A percentile compares a stretch with the other conserved stretches of the same genome.
Conservation (phyloP, 1,140 invertebrate genomes). For the Campoletis sonorensis region DNA sequence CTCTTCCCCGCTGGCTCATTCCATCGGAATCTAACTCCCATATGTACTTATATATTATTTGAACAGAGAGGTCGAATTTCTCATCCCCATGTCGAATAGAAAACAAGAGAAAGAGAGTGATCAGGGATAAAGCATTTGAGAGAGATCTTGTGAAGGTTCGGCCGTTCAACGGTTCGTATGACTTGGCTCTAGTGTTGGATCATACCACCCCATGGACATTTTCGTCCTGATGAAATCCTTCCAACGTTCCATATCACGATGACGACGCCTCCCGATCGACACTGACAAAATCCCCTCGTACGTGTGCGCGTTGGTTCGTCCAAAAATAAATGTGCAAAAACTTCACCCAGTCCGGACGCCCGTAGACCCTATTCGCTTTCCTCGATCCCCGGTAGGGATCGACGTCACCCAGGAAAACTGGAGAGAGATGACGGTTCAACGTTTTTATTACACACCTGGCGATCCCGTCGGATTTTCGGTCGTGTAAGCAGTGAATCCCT, state of each 20-base stretch:
- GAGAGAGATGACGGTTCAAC: slow-evolving; percentile 16
- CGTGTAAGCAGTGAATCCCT: slow-evolving; percentile 9
- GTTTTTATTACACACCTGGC: slow-evolving; percentile 45
- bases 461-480: slow-evolving; percentile 29
- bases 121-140: too few species aligned
- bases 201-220: not conserved
- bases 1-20: not conserved
- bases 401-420: not conserved
- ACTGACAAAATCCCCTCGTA: slow-evolving; percentile 8
- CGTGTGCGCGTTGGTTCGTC: not conserved
- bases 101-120: not conserved
- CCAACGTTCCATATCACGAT: not conserved
- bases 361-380: not conserved
- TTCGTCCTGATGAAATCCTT: slow-evolving; percentile 33
- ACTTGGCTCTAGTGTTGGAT: slow-evolving; percentile 46
- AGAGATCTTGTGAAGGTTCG: slow-evolving; percentile 41
- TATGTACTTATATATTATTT: slow-evolving; percentile 70
- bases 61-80: slow-evolving; percentile 62
- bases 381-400: not conserved
- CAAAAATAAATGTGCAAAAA: not conserved
- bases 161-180: slow-evolving; percentile 57
- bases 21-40: slow-evolving; percentile 45
- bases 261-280: slow-evolving; percentile 29
- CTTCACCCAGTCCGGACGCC: not conserved
- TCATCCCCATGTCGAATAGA: slow-evolving; percentile 44